These are phyloP conservation scores for Apis laboriosa DNA, from an alignment of 1,140 invertebrate species.

Conservation along the genomic window DNA sequence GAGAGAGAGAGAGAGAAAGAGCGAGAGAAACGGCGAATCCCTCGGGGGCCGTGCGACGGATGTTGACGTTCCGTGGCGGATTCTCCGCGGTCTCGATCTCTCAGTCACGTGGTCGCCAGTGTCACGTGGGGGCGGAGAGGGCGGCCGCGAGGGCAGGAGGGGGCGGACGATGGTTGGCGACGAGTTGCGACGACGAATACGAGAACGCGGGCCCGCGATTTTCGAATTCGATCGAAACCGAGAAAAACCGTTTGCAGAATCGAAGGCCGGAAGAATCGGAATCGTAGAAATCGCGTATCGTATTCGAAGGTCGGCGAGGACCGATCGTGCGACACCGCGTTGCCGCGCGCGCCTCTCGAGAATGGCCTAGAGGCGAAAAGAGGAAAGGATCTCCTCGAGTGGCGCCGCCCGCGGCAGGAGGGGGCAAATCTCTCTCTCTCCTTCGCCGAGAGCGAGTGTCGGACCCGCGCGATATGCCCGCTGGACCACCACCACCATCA, in stretches of 20 bases:
- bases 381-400: slow-evolving; percentile 78
- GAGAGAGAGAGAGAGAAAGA: no score
- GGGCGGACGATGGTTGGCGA: not conserved
- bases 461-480: slow-evolving; percentile 59
- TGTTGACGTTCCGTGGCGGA: slow-evolving; percentile 27
- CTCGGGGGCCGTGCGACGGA: slow-evolving; percentile 30
- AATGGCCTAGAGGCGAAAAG: slow-evolving; percentile 81
- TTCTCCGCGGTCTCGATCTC: slow-evolving; percentile 31
- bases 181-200: not conserved
- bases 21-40: not conserved
- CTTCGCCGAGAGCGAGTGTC: slow-evolving; percentile 73
- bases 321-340: slow-evolving; percentile 73
- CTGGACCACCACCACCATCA: slow-evolving; percentile 62
- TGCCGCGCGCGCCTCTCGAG: slow-evolving; percentile 80
- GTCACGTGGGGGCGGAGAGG: slow-evolving; percentile 64
- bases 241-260: not conserved
- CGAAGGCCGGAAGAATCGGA: slow-evolving; percentile 10
- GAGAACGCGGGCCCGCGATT: slow-evolving; percentile 17
- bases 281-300: slow-evolving; percentile 66
- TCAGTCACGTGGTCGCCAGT: slow-evolving; percentile 60
- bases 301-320: slow-evolving; percentile 66
- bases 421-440: slow-evolving; percentile 72
- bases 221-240: slow-evolving; percentile 56
- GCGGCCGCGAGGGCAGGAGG: not conserved
- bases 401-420: slow-evolving; percentile 79